Evolutionary conservation across 2,113 vertebrate species (phyloP), one percentile per base, ranked within the genome.

Genomic region (Alethe diademata): DNA sequence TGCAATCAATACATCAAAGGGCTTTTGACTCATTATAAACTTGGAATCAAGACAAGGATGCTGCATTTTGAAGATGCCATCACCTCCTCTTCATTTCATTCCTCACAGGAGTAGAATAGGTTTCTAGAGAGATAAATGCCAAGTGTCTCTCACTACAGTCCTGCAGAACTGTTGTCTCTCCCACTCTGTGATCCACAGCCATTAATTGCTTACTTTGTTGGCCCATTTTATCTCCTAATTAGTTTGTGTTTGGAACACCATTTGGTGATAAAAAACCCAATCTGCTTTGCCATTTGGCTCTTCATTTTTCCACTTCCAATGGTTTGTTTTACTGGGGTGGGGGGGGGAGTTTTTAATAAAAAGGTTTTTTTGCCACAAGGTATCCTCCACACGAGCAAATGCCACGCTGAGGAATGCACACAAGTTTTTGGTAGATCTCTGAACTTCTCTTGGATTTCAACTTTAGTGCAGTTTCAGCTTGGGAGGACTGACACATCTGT

Each of bases 221-320:
- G 75, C 85, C 93, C 86, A 54, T 92, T 95, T 93, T 90, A 50
- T 86, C 67, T 90, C 82, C 90, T 96, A 97, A 96, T 92, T 90
- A 94, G 65, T 78, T 65, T 74, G 75, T 86, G 70, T 92, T 84
- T 91, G 83, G 73, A 91, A 25, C 72, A 69, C 86, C 79, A 92
- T 92, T 96, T 97, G 95, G 93, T 40, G 60, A 54, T 23, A 89
- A 54, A 50, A 64, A 95, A 84, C 78, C 65, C 93, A 88, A 81
- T 96, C 92, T 93, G 93, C 92, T 94, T 94, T 97, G 64, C 95
- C 90, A 92, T 95, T 96, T 94, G 95, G 75, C 78, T 93, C 90
- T 86, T 72, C n/a, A 4, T 60, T 88, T 45, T 56, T 80, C 94
- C 65, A 14, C 64, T 95, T 90, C 66, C 50, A 82, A 36, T 29